phyloP scores from a whole-genome alignment of 2,888 invertebrate species.

The Nysson spinosus region DNA sequence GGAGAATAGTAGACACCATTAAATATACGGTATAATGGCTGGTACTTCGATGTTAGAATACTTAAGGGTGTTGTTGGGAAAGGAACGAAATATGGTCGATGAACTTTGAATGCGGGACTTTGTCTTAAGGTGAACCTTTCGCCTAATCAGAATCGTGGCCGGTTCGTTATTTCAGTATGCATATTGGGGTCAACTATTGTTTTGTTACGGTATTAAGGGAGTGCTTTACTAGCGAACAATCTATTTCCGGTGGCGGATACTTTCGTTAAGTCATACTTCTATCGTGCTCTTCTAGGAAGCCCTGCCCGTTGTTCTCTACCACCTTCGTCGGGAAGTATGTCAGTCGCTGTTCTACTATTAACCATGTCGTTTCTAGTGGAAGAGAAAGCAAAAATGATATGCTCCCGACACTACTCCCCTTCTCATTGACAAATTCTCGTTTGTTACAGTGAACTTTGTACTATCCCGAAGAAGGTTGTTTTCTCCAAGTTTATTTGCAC shows the following conservation, averaged over 20 bases:
- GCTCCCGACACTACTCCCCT: constrained; percentile 17
- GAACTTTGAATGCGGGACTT: constrained; percentile 44
- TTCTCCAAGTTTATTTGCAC: no score
- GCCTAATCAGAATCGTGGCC: constrained; percentile 51
- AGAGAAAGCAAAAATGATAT: constrained; percentile 50
- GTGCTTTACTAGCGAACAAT: constrained; percentile 54
- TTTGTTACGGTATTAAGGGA: constrained; percentile 61
- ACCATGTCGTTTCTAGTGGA: constrained; percentile 23
- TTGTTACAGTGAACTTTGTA: not conserved
- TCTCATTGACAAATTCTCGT: constrained; percentile 30
- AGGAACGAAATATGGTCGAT: constrained; percentile 28
- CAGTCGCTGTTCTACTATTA: constrained; percentile 38
- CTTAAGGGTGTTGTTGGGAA: constrained; percentile 17
- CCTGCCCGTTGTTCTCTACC: constrained; percentile 3
- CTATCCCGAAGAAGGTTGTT: no score
- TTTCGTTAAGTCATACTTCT: constrained; percentile 23
- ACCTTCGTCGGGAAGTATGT: constrained; percentile 41
- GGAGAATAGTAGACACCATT: constrained; percentile 21
- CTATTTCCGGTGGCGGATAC: constrained; percentile 63
- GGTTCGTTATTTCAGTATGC: constrained; percentile 46
- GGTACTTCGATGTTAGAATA: constrained; percentile 5
- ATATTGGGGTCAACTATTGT: constrained; percentile 67
- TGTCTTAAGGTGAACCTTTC: constrained; percentile 44
- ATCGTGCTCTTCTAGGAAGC: constrained; percentile 37
- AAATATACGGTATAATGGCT: not conserved